phyloP scores from a whole-genome alignment of 1,140 invertebrate genomes.

The Drosophila baimaii region DNA sequence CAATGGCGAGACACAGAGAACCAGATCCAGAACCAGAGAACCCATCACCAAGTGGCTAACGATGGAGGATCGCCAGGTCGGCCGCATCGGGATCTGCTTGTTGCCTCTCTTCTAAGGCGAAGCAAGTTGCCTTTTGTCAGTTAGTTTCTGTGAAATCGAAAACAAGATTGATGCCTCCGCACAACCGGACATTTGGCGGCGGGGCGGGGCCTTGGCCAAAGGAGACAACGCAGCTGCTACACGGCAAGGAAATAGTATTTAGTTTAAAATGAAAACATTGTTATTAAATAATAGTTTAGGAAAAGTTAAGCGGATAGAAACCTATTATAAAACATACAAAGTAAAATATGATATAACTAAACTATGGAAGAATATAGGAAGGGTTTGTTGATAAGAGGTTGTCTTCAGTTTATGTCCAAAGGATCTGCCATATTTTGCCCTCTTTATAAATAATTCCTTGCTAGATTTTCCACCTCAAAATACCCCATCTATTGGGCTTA shows the following conservation, averaged over 20 bases:
- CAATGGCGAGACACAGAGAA: constrained; percentile 70
- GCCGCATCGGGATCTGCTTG: constrained; percentile 28
- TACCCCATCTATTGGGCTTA: no score
- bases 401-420: neutral
- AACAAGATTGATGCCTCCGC: constrained; percentile 71
- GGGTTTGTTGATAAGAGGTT: neutral
- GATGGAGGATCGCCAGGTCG: constrained; percentile 41
- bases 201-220: constrained; percentile 18
- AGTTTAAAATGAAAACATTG: neutral
- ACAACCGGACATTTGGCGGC: constrained; percentile 35
- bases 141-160: constrained; percentile 75
- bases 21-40: constrained; percentile 29
- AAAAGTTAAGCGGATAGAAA: no score
- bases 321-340: no score
- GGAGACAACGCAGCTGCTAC: constrained; percentile 66
- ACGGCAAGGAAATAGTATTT: neutral
- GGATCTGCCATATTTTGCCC: no score
- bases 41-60: constrained; percentile 15
- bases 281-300: neutral
- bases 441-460: no score
- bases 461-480: no score
- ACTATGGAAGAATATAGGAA: no score
- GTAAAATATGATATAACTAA: no score
- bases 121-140: constrained; percentile 70
- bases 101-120: constrained; percentile 32